Conservation (phyloP, 2,797 vertebrate species). For the Fratercula arctica region DNA sequence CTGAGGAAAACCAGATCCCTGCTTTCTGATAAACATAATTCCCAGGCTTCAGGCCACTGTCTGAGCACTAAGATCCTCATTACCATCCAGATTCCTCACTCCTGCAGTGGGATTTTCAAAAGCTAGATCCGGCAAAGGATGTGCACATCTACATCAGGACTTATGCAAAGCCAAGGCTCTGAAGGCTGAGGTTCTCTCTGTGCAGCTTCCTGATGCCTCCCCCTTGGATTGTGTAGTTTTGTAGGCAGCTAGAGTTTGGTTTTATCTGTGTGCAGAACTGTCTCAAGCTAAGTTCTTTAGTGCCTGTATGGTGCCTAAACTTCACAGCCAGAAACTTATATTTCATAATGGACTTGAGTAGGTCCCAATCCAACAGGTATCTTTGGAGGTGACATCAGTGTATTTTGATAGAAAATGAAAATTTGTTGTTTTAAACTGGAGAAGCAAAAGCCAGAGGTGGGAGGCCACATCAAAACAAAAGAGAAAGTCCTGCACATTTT, state of each 20-base stretch:
- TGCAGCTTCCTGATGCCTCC: background rate
- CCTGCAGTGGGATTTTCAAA: background rate
- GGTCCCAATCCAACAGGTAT: background rate
- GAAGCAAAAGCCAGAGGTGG: background rate
- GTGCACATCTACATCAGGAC: background rate
- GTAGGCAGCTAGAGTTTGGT: background rate
- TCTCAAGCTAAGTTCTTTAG: background rate
- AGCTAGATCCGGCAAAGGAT: background rate
- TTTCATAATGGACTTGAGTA: background rate
- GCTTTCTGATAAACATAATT: conserved; percentile 36
- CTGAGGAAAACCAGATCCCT: conserved; percentile 36
- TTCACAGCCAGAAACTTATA: background rate
- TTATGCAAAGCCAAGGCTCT: background rate
- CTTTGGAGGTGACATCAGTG: background rate
- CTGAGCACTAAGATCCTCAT: background rate
- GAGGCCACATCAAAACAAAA: background rate
- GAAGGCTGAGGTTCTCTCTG: background rate
- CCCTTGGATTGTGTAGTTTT: background rate
- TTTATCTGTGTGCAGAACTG: background rate
- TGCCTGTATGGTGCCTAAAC: background rate
- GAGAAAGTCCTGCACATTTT: background rate
- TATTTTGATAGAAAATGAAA: background rate
- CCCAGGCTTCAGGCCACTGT: background rate
- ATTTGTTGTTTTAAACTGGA: background rate
- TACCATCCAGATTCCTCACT: background rate